Evolutionary conservation across 2,888 invertebrate species (phyloP).

Genomic region (Drosophila nr. perissopoda): DNA sequence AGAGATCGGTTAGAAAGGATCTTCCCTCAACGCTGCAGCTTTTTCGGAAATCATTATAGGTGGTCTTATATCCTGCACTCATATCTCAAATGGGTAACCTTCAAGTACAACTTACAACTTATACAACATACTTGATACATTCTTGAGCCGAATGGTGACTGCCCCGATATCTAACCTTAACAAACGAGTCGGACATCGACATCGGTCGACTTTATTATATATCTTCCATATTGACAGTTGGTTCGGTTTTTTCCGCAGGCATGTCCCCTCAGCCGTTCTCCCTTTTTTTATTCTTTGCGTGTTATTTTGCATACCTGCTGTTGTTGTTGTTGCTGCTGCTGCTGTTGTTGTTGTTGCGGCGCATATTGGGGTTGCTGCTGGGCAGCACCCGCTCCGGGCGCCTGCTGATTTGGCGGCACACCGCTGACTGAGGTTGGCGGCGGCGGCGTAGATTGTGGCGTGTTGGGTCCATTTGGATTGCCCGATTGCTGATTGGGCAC

Average conservation of each 20-base stretch:
- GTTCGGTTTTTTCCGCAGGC: background rate
- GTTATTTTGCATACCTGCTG: constrained; percentile 43
- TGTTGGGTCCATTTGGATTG: constrained; percentile 79
- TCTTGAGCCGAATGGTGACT: background rate
- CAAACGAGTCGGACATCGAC: background rate
- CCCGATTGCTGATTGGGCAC: constrained; percentile 82
- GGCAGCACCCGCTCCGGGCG: constrained; percentile 48
- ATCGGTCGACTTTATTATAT: background rate
- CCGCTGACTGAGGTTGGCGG: constrained; percentile 53
- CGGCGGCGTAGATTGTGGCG: constrained; percentile 78
- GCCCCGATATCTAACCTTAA: background rate
- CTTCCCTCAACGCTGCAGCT: background rate
- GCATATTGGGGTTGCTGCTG: constrained; percentile 63
- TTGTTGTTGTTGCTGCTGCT: constrained; percentile 50
- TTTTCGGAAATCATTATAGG: background rate
- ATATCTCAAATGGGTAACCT: background rate
- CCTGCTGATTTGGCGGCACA: constrained; percentile 63
- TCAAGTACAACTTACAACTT: background rate
- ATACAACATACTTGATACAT: background rate
- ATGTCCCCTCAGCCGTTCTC: no score
- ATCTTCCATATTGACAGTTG: background rate
- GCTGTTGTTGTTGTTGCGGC: constrained; percentile 51
- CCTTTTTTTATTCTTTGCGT: background rate
- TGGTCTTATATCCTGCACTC: background rate
- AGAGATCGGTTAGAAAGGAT: background rate